Evolutionary conservation across 2,797 vertebrate genomes (phyloP), one percentile per base, ranked within the genome.

Genomic region (Xenentodon cancila): DNA sequence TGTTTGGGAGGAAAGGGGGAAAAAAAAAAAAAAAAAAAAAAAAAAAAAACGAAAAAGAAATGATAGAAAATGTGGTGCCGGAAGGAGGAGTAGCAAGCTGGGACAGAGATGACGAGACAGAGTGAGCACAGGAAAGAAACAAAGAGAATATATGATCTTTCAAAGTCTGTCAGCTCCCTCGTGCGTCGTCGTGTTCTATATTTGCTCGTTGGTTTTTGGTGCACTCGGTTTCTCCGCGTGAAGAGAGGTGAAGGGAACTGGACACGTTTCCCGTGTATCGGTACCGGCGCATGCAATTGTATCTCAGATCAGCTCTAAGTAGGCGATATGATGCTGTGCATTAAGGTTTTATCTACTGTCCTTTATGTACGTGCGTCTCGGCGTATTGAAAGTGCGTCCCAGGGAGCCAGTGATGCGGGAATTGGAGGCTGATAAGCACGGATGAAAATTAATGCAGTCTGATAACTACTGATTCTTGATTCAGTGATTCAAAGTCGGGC

Each of bases 101-200:
- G 74, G 81, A 88, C 62, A 64, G 55, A 67, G 70, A 80, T 37
- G 46, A 68, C 77, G 64, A 71, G 64, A 63, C 30, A 45, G 27
- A 51, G n/a, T 1, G 53, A 71, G 69, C 48, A 63, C 30, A 59
- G 56, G 53, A 72, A 53, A 65, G 20, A 81, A 67, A 86, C 75
- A 84, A 88, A 86, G 80, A 73, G 81, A 85, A 85, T 81, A 57
- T 17, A 56, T 78, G 64, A 85, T 82, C 76, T 83, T 63, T 77
- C 5, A 3, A 65, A 78, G 69, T 82, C 70, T 74, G 68, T 75
- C 64, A 70, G 59, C 70, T 80, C 84, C 78, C 83, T 53, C 44
- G 7, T 74, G 73, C 42, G 65, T 77, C 55, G 79, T 85, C 81
- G 81, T 81, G 79, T 70, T 79, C 70, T 64, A 69, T 75, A 80